Evolutionary conservation across 1,140 invertebrate species (phyloP), one percentile per base, ranked within the genome.

Genomic region (Geopemphigus sp.): DNA sequence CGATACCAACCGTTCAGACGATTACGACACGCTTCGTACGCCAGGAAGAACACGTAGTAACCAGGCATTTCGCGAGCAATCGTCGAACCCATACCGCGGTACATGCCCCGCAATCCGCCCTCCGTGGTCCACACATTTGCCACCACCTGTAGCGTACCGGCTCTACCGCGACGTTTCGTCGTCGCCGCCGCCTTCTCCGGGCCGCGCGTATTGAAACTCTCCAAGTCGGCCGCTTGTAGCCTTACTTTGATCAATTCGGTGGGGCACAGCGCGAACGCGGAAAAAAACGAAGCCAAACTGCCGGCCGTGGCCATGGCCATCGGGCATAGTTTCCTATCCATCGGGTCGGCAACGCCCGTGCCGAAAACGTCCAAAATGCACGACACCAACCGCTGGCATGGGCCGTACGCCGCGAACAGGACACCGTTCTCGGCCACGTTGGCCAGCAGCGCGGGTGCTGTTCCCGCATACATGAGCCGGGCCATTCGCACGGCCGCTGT

Each of bases 381-480:
- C 19, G 87, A 87, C 63, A 94, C 88, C 54, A 86, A 83, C 85
- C 96, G 98, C 87, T 99, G 97, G 85, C 97, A 99, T 80, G 94
- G 91, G 12, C 98, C 98, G 88, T 99, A 99, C 39, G 94, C 94
- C 81, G 95, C 92, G 88, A 99, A 99, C 8, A 99, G 87, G 11
- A 99, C 93, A 0, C 97, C 96, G 87, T 99, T 99, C 88, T 99
- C 98, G 29, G 96, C 94, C 59, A 98, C 92, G 88, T 99, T 99
- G 0, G 98, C 96, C 54, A 91, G 91, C 10, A 99, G 88, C 0
- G 97, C 95, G 50, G 98, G 97, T 17, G 94, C 87, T 2, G 95
- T 96, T 63, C 96, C 98, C 50, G 97, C 97, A 88, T 99, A 99
- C 5, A 99, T 29, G 87, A 19, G 97, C 97, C 82, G 91, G 87